Evolutionary conservation across 2,888 invertebrate genomes (phyloP).

Genomic region (Dugesia japonica): DNA sequence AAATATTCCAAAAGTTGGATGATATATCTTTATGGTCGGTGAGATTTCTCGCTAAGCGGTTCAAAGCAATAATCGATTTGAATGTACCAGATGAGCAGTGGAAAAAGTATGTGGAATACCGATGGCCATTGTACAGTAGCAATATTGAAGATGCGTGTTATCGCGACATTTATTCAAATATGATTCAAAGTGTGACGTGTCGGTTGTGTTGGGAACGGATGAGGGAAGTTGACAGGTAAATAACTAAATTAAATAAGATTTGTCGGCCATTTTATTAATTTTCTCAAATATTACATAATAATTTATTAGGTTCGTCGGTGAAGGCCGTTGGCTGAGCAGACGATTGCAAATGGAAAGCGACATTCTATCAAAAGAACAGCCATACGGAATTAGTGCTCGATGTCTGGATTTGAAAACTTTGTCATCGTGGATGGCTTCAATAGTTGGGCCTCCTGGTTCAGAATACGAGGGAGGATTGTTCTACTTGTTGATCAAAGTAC

Average conservation of each 20-base stretch:
- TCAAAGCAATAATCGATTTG: constrained; percentile 64
- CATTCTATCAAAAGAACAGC: constrained; percentile 55
- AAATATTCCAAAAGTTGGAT: constrained; percentile 72
- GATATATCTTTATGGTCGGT: constrained; percentile 76
- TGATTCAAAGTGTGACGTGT: constrained; percentile 67
- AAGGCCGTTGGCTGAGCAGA: constrained; percentile 53
- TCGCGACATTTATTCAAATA: constrained; percentile 58
- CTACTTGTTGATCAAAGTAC: constrained; percentile 73
- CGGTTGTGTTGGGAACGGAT: constrained; percentile 70
- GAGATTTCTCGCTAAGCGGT: constrained; percentile 63
- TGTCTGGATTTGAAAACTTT: constrained; percentile 59
- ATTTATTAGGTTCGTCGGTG: neutral
- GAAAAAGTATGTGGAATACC: constrained; percentile 59
- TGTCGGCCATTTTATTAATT: too few species aligned
- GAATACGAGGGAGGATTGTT: constrained; percentile 85
- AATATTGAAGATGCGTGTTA: constrained; percentile 58
- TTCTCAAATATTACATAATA: constrained; percentile 55
- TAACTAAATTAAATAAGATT: too few species aligned
- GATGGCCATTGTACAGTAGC: constrained; percentile 74
- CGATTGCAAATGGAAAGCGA: constrained; percentile 62
- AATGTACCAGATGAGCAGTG: constrained; percentile 65
- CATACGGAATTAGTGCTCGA: constrained; percentile 67
- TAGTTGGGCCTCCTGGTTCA: constrained; percentile 74
- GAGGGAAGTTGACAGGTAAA: constrained; percentile 40
- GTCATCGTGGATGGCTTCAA: constrained; percentile 67